These are phyloP conservation scores for Temnothorax unifasciatus DNA, from an alignment of 2,888 invertebrate species.

Conservation along the genomic window DNA sequence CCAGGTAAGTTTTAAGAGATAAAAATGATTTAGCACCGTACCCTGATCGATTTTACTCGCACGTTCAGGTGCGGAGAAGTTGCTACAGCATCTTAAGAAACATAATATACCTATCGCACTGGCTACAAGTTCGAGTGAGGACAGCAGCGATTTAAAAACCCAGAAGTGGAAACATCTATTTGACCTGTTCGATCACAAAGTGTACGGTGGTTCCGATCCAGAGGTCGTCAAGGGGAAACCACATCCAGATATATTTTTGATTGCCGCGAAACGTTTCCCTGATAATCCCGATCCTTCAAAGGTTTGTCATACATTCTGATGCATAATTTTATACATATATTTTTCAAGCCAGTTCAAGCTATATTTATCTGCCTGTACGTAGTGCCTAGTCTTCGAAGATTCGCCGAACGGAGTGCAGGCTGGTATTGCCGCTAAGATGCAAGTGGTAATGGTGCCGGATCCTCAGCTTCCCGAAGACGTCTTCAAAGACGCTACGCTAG, in stretches of 20 bases:
- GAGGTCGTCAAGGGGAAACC: constrained; percentile 91
- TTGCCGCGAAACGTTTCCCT: constrained; percentile 88
- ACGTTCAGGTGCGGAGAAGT: constrained; percentile 87
- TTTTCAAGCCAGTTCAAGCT: background rate
- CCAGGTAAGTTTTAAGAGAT: constrained; percentile 77
- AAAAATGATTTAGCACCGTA: constrained; percentile 8
- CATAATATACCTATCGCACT: constrained; percentile 90
- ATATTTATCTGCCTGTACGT: constrained; percentile 4
- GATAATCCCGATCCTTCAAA: constrained; percentile 86
- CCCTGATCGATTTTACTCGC: constrained; percentile 8
- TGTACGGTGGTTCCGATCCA: constrained; percentile 89
- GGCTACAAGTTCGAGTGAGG: constrained; percentile 89
- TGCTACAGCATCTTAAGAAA: constrained; percentile 88
- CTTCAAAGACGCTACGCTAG: constrained; percentile 88
- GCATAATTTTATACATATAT: background rate
- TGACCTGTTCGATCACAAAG: constrained; percentile 87
- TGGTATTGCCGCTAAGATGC: constrained; percentile 88
- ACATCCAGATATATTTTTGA: constrained; percentile 90
- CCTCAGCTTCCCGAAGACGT: constrained; percentile 87
- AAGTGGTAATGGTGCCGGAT: constrained; percentile 88
- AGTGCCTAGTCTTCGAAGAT: constrained; percentile 90
- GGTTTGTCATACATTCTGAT: constrained; percentile 70
- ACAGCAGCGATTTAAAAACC: constrained; percentile 88
- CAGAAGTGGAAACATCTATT: constrained; percentile 87
- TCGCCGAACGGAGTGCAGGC: constrained; percentile 89